Evolutionary conservation across 1,140 invertebrate genomes (phyloP).

Genomic region (Elysia chlorotica): DNA sequence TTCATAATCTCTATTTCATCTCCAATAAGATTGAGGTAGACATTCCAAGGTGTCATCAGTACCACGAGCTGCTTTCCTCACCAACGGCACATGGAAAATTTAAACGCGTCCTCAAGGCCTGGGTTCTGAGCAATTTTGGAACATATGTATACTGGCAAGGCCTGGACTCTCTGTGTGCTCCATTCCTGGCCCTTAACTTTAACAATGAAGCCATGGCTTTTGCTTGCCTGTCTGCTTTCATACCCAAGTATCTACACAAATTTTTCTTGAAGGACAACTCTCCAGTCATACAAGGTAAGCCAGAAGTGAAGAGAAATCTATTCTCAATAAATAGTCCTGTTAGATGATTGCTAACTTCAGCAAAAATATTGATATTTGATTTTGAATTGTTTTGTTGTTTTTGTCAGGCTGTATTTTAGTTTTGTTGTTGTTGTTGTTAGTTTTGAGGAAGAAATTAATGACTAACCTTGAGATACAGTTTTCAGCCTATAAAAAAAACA

Average conservation of each 20-base stretch:
- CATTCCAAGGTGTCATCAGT: slow-evolving; percentile 98
- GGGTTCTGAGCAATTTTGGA: slow-evolving; percentile 91
- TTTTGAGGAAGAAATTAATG: no score
- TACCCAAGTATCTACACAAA: slow-evolving; percentile 94
- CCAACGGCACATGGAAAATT: slow-evolving; percentile 80
- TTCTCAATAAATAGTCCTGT: no score
- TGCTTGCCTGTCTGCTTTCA: slow-evolving; percentile 90
- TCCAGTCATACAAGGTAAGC: slow-evolving; percentile 80
- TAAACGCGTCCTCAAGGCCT: slow-evolving; percentile 93
- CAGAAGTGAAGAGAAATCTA: neutral
- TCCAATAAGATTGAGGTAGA: slow-evolving; percentile 90
- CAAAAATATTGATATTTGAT: no score
- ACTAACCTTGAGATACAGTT: no score
- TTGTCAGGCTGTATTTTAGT: no score
- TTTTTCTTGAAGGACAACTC: slow-evolving; percentile 99
- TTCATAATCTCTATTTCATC: no score
- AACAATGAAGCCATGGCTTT: slow-evolving; percentile 96
- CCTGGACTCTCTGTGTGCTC: slow-evolving; percentile 94
- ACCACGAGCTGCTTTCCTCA: slow-evolving; percentile 95
- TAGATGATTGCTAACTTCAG: no score
- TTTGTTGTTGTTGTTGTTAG: no score
- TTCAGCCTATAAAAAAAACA: no score
- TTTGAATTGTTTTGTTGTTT: no score
- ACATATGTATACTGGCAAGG: slow-evolving; percentile 99
- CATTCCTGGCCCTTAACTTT: slow-evolving; percentile 96